These are phyloP conservation scores for Nemurella pictetii DNA, from an alignment of 2,888 invertebrate species.

Conservation along the genomic window DNA sequence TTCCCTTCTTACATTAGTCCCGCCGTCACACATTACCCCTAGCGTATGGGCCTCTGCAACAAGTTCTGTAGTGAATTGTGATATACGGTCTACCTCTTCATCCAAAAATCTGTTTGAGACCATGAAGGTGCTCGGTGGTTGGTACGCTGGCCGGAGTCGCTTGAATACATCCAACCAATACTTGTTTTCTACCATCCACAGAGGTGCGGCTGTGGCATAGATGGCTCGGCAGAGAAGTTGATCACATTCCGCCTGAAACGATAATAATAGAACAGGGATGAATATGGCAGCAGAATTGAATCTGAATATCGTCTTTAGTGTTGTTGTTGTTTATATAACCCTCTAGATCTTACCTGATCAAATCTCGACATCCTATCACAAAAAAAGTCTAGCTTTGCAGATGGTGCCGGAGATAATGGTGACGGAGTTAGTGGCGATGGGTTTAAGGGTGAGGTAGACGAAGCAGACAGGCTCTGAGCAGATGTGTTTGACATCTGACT, in stretches of 20 bases:
- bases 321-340: not conserved
- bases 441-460: not conserved
- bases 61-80: not conserved
- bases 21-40: not conserved
- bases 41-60: not conserved
- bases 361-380: not conserved
- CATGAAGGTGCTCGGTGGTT: not conserved
- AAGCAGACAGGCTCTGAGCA: not conserved
- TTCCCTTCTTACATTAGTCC: slow-evolving; percentile 41
- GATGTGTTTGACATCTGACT: not conserved
- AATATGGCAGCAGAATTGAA: not conserved
- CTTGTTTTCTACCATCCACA: not conserved
- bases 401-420: not conserved
- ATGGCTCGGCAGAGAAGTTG: slow-evolving; percentile 4
- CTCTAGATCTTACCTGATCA: not conserved
- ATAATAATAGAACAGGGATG: not conserved
- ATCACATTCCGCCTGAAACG: slow-evolving; percentile 14
- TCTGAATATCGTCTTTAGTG: not conserved
- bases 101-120: slow-evolving; percentile 7
- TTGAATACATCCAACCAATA: slow-evolving; percentile 7
- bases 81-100: not conserved
- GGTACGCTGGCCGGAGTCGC: slow-evolving; percentile 1
- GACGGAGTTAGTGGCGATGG: not conserved
- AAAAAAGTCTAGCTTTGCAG: not conserved
- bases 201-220: slow-evolving; percentile 11